A percentile compares a stretch with the other conserved stretches of the same genome.
These are phyloP conservation scores for Amiota communis DNA, from an alignment of 2,888 invertebrate genomes.

Conservation along the genomic window DNA sequence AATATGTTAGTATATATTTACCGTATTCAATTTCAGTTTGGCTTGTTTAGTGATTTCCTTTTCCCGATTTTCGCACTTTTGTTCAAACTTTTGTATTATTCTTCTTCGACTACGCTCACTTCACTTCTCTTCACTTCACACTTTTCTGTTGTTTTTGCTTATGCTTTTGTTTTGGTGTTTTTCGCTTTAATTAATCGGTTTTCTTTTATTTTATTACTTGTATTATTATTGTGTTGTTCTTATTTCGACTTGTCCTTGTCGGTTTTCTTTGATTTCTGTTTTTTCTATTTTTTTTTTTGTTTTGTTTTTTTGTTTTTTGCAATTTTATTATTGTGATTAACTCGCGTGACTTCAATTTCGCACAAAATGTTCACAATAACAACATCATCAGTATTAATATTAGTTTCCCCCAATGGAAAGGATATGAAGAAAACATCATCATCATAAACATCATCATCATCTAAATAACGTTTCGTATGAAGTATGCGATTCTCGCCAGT, in stretches of 20 bases:
- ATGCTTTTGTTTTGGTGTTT: not conserved
- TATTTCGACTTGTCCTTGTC: not conserved
- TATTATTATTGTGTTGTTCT: not conserved
- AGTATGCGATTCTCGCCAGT: too few relatives aligned
- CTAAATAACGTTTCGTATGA: too few relatives aligned
- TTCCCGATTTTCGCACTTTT: not conserved
- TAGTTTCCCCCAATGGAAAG: too few relatives aligned
- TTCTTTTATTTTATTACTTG: not conserved
- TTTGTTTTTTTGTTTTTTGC: not conserved
- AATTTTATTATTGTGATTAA: not conserved
- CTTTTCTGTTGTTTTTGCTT: not conserved
- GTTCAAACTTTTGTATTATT: not conserved
- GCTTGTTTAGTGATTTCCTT: not conserved
- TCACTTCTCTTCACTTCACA: not conserved
- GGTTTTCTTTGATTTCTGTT: not conserved
- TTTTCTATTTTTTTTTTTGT: too few relatives aligned
- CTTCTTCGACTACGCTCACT: not conserved
- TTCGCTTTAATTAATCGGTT: not conserved
- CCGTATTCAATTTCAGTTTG: constrained; percentile 5
- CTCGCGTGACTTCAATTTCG: not conserved
- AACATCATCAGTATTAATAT: too few relatives aligned
- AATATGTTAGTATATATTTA: constrained; percentile 1
- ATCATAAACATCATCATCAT: too few relatives aligned
- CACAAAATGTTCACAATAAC: too few relatives aligned
- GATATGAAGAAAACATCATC: too few relatives aligned